Percentiles rank a stretch among this genome's conserved stretches.
Evolutionary conservation across 2,113 vertebrate genomes (phyloP).

Genomic region (Heliornis fulica): DNA sequence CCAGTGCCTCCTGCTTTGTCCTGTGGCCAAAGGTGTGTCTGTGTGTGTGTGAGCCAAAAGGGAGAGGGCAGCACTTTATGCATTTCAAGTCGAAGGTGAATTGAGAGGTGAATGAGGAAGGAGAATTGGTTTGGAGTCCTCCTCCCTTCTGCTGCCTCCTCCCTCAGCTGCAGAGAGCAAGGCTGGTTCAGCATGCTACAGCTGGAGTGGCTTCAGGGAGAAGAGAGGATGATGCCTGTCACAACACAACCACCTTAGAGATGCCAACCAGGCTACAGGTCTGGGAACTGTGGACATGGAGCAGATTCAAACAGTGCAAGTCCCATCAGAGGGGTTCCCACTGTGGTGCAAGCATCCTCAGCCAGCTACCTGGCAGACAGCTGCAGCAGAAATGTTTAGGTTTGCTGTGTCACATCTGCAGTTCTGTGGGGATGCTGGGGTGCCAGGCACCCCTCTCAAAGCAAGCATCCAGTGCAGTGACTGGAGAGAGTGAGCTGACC

Average conservation of each 20-base stretch:
- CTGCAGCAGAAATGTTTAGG: not conserved
- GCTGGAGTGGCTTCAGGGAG: not conserved
- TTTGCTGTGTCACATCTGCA: not conserved
- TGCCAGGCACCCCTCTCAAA: not conserved
- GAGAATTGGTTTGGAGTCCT: not conserved
- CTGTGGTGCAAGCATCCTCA: not conserved
- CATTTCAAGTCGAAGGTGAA: not conserved
- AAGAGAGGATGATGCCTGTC: not conserved
- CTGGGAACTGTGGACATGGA: accelerated
- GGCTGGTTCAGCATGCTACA: not conserved
- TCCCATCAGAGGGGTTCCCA: not conserved
- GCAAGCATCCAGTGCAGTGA: accelerated
- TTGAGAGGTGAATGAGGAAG: not conserved
- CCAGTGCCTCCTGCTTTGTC: not conserved
- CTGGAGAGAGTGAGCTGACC: not conserved
- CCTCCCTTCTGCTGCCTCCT: not conserved
- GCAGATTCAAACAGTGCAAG: accelerated
- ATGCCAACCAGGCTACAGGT: not conserved
- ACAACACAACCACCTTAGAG: not conserved
- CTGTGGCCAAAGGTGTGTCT: not conserved
- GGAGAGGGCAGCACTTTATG: not conserved
- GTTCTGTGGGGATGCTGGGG: not conserved
- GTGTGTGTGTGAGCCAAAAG: not conserved
- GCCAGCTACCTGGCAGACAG: not conserved
- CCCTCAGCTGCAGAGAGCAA: not conserved